These are phyloP conservation scores for Periophthalmus modestus DNA, from an alignment of 2,113 vertebrate genomes.

Conservation along the genomic window DNA sequence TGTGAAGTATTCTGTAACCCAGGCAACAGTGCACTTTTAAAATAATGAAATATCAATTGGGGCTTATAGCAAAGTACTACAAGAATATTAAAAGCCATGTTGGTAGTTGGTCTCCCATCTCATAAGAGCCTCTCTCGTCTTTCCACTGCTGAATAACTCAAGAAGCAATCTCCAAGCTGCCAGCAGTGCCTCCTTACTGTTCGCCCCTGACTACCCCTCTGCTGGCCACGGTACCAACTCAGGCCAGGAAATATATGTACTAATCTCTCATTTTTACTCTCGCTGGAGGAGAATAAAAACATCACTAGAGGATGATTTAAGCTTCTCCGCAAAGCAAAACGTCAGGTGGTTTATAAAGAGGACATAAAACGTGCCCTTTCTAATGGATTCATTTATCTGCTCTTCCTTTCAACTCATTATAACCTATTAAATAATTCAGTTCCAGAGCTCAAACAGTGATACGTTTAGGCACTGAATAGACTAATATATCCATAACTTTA, in stretches of 20 bases:
- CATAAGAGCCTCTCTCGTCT: neutral
- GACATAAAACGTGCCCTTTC: constrained; percentile 2
- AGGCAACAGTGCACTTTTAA: neutral
- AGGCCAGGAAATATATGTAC: neutral
- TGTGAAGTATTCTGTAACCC: too few relatives aligned
- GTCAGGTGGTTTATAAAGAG: neutral
- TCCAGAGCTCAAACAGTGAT: neutral
- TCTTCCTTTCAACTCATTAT: neutral
- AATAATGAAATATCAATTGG: neutral
- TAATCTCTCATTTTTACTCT: constrained; percentile 14
- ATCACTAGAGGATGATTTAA: neutral
- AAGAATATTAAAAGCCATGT: neutral
- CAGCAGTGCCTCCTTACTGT: constrained; percentile 9
- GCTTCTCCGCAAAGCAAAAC: neutral
- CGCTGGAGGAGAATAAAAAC: constrained; percentile 17
- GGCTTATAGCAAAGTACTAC: neutral
- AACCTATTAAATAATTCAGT: neutral
- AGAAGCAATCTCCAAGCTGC: constrained; percentile 11
- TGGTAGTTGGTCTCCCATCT: neutral
- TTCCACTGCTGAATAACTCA: constrained; percentile 10
- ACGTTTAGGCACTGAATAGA: neutral
- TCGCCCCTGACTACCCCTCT: neutral
- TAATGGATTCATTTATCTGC: constrained; percentile 5
- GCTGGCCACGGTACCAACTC: neutral
- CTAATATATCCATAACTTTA: neutral